phyloP scores from a whole-genome alignment of 2,888 invertebrate genomes.

The Netelia virgata region DNA sequence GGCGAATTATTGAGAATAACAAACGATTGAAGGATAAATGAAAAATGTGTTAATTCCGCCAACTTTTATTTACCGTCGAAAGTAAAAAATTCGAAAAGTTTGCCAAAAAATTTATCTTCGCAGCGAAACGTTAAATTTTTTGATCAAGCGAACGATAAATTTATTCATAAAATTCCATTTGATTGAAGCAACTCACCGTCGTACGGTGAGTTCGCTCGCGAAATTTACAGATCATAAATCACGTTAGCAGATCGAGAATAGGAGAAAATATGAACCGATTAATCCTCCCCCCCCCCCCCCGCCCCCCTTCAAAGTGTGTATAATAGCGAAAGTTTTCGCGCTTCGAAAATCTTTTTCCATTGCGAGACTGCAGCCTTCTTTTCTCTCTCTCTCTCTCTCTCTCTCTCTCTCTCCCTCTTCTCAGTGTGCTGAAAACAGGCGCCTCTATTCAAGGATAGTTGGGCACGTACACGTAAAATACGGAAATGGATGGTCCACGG shows the following conservation, averaged over 20 bases:
- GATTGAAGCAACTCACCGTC: not conserved
- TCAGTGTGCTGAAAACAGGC: conserved; percentile 36
- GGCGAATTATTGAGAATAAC: no score
- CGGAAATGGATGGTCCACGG: conserved; percentile 56
- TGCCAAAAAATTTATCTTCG: not conserved
- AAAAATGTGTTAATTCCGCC: not conserved
- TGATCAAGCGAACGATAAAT: not conserved
- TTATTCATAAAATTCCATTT: not conserved
- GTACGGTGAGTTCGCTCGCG: not conserved
- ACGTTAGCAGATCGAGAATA: conserved; percentile 14
- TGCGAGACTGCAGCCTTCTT: conserved; percentile 20
- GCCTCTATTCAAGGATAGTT: conserved; percentile 52
- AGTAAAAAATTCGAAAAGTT: not conserved
- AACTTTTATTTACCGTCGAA: not conserved
- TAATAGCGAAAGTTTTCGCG: conserved; percentile 51
- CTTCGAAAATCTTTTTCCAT: conserved; percentile 47
- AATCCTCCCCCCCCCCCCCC: conserved; percentile 33
- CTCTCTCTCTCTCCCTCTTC: not conserved
- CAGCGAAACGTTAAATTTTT: not conserved
- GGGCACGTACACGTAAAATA: conserved; percentile 54
- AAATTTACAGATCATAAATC: conserved; percentile 30
- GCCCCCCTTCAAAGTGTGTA: conserved; percentile 23
- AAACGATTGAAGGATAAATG: no score
- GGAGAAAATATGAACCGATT: conserved; percentile 51
- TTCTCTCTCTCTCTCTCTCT: not conserved